Percentiles rank a stretch among this genome's conserved stretches.
phyloP scores from a whole-genome alignment of 2,113 vertebrate species.

The Tautogolabrus adspersus region DNA sequence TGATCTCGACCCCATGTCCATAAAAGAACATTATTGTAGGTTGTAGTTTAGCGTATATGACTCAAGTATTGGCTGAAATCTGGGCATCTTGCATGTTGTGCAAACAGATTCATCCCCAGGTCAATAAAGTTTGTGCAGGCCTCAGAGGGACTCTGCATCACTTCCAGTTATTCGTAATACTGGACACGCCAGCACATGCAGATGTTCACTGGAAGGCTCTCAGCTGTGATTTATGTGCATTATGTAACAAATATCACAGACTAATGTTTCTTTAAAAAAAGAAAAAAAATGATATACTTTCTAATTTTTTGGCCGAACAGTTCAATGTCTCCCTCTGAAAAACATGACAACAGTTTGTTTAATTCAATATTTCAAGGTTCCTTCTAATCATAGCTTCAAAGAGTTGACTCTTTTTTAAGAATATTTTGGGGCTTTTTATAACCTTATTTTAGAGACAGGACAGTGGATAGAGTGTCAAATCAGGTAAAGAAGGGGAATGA shows the following conservation, averaged over 20 bases:
- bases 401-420: no score
- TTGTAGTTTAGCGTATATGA: slow-evolving; percentile 25
- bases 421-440: no score
- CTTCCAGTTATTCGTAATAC: slow-evolving; percentile 68
- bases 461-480: no score
- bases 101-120: slow-evolving; percentile 45
- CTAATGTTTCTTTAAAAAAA: not conserved
- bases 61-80: slow-evolving; percentile 30
- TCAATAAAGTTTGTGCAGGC: slow-evolving; percentile 29
- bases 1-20: not conserved
- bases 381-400: not conserved
- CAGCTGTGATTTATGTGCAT: slow-evolving; percentile 29
- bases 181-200: slow-evolving; percentile 56
- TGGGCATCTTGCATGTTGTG: slow-evolving; percentile 41
- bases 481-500: no score
- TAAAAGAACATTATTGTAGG: slow-evolving; percentile 17
- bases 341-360: not conserved
- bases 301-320: not conserved
- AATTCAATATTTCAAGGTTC: not conserved
- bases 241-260: slow-evolving; percentile 3
- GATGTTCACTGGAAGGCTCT: slow-evolving; percentile 53
- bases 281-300: not conserved
- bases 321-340: not conserved
- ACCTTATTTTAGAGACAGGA: no score
- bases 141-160: slow-evolving; percentile 55